Percentiles rank a stretch among this genome's conserved stretches.
Evolutionary conservation across 2,888 invertebrate genomes (phyloP).

Genomic region (Rhamnusium bicolor): DNA sequence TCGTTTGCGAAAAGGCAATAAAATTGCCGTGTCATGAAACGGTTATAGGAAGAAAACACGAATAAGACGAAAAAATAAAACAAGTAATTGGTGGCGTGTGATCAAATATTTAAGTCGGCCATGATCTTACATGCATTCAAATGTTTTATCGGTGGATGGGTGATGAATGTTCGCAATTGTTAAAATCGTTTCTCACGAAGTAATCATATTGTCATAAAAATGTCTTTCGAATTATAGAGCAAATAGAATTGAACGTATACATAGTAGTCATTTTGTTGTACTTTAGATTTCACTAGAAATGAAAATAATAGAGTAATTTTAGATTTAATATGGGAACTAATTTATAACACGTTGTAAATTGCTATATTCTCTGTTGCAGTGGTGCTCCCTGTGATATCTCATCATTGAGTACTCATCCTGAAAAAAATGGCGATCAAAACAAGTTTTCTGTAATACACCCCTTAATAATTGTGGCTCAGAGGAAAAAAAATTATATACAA

Average conservation of each 20-base stretch:
- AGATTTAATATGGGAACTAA: background rate
- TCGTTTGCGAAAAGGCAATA: slow-evolving; percentile 49
- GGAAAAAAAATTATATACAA: no score
- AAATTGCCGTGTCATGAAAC: slow-evolving; percentile 46
- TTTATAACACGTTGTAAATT: background rate
- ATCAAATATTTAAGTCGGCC: slow-evolving; percentile 53
- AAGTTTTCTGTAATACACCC: no score
- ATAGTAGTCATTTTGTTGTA: background rate
- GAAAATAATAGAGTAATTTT: background rate
- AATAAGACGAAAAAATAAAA: slow-evolving; percentile 50
- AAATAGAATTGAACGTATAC: slow-evolving; percentile 1
- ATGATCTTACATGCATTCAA: slow-evolving; percentile 55
- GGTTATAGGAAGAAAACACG: slow-evolving; percentile 49
- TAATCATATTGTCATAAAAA: slow-evolving; percentile 24
- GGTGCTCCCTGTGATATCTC: no score
- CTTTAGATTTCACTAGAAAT: background rate
- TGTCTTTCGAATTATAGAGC: slow-evolving; percentile 7
- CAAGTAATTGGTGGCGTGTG: slow-evolving; percentile 56
- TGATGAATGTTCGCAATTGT: slow-evolving; percentile 35
- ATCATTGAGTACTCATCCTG: no score
- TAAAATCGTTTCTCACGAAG: slow-evolving; percentile 46
- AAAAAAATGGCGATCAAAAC: no score
- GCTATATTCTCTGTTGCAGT: no score
- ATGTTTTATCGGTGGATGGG: slow-evolving; percentile 45
- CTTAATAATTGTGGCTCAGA: no score